phyloP scores from a whole-genome alignment of 2,113 vertebrate genomes.

The Herpetotheres cachinnans region DNA sequence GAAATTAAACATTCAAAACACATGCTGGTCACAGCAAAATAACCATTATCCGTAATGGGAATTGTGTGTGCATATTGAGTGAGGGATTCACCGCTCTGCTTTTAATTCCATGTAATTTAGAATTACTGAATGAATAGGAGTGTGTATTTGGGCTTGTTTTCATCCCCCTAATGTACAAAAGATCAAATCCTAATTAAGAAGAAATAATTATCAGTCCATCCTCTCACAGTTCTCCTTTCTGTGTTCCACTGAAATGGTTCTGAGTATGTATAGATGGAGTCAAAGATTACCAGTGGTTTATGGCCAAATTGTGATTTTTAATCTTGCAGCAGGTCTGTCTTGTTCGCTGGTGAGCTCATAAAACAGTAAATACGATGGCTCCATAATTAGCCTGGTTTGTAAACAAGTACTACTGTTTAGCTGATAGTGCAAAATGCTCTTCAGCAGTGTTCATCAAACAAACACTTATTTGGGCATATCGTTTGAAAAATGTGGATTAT shows the following conservation, averaged over 20 bases:
- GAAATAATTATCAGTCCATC: conserved; percentile 9
- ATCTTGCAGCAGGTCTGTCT: conserved; percentile 6
- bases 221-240: neutral
- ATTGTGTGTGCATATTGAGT: neutral
- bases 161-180: conserved; percentile 3
- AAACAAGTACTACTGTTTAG: conserved; percentile 64
- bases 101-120: conserved; percentile 50
- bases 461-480: conserved; percentile 55
- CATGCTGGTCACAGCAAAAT: conserved; percentile 18
- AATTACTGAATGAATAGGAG: conserved; percentile 26
- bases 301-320: conserved; percentile 14
- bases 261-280: neutral
- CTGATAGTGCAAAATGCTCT: conserved; percentile 57
- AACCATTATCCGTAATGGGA: conserved; percentile 20
- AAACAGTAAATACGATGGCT: conserved; percentile 52
- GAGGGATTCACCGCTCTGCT: conserved; percentile 2
- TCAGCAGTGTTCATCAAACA: conserved; percentile 60
- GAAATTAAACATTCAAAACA: conserved; percentile 36
- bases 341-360: neutral
- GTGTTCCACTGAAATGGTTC: neutral
- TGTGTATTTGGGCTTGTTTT: conserved; percentile 5
- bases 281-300: neutral
- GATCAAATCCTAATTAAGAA: conserved; percentile 28
- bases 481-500: conserved; percentile 47
- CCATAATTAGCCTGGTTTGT: conserved; percentile 69